These are phyloP conservation scores for Thereva unica DNA, from an alignment of 2,888 invertebrate genomes.

Conservation along the genomic window DNA sequence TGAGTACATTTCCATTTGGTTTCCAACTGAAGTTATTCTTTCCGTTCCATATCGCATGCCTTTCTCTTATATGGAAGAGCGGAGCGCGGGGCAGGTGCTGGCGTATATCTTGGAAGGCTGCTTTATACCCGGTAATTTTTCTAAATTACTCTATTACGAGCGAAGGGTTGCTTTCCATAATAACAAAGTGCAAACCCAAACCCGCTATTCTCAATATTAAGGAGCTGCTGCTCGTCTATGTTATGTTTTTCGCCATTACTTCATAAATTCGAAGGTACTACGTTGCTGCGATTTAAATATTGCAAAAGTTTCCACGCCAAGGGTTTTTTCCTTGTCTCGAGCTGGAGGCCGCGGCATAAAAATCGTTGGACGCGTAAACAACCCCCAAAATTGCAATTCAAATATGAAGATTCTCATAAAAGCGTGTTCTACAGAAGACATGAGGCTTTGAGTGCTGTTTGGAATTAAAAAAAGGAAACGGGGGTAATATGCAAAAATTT, in stretches of 20 bases:
- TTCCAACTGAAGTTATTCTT: no score
- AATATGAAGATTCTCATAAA: slow-evolving; percentile 19
- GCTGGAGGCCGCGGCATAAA: slow-evolving; percentile 25
- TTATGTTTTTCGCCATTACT: no score
- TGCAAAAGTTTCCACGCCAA: slow-evolving; percentile 26
- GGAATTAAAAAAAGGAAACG: slow-evolving; percentile 27
- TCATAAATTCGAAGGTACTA: background rate
- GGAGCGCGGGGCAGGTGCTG: no score
- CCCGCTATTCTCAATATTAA: no score
- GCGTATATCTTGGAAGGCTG: no score
- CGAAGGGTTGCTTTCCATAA: no score
- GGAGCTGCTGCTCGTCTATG: no score
- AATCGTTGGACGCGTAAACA: slow-evolving; percentile 28
- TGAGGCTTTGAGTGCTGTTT: slow-evolving; percentile 25
- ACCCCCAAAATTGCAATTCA: slow-evolving; percentile 23
- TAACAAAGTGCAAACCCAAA: no score
- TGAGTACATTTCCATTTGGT: no score
- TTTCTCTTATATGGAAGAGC: no score
- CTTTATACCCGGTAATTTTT: background rate
- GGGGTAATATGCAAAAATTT: slow-evolving; percentile 28
- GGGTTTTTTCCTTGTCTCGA: slow-evolving; percentile 28
- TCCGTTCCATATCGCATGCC: no score
- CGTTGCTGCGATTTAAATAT: slow-evolving; percentile 15
- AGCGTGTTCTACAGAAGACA: slow-evolving; percentile 27
- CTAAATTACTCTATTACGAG: slow-evolving; percentile 30